Conservation (phyloP, 2,113 vertebrate genomes). For the Motacilla alba region DNA sequence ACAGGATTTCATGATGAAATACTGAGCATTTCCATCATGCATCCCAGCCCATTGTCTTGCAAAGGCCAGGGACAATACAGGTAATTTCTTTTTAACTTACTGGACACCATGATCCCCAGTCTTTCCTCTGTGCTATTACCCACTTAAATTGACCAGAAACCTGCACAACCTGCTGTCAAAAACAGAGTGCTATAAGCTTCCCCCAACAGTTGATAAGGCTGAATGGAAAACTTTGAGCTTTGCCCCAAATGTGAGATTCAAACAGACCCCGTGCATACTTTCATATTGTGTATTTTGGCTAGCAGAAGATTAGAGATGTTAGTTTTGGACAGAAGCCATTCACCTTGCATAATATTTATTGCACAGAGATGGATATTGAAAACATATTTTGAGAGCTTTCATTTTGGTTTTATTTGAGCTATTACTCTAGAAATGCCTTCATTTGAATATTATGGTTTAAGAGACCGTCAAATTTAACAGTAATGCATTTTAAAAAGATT, state of each 20-base stretch:
- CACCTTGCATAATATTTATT: slow-evolving; percentile 58
- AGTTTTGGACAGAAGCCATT: slow-evolving; percentile 56
- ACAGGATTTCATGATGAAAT: background rate
- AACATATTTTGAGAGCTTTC: slow-evolving; percentile 42
- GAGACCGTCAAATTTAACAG: background rate
- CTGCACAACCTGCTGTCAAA: too few relatives aligned
- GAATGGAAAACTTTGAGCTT: slow-evolving; percentile 20
- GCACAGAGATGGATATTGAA: slow-evolving; percentile 24
- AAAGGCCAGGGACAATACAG: background rate
- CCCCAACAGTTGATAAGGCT: background rate
- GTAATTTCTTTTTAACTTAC: background rate
- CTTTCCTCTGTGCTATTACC: background rate
- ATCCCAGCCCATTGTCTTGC: background rate
- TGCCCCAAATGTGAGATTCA: slow-evolving; percentile 2
- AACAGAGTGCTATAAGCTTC: background rate
- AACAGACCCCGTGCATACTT: background rate
- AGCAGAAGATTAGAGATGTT: slow-evolving; percentile 35
- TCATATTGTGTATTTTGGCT: slow-evolving; percentile 52
- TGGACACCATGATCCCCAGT: background rate
- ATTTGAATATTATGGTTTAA: slow-evolving; percentile 36
- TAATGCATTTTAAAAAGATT: background rate
- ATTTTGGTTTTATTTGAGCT: slow-evolving; percentile 33
- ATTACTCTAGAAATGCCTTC: slow-evolving; percentile 23
- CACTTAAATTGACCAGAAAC: too few relatives aligned
- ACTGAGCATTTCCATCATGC: background rate